phyloP scores from a whole-genome alignment of 2,113 vertebrate species.

The Choloepus hoffmanni region DNA sequence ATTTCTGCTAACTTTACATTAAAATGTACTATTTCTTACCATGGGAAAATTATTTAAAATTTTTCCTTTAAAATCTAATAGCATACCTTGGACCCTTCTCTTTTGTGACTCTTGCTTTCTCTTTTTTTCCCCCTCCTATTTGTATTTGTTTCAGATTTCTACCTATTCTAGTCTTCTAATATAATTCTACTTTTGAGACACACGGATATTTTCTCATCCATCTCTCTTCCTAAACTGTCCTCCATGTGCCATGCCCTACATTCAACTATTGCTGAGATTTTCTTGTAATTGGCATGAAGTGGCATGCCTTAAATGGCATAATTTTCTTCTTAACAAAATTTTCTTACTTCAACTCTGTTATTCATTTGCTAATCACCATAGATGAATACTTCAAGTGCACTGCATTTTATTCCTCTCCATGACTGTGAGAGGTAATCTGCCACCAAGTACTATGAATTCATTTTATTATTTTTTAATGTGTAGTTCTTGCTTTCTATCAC shows the following conservation, averaged over 20 bases:
- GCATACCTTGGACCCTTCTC: neutral
- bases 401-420: neutral
- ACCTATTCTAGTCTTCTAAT: neutral
- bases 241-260: neutral
- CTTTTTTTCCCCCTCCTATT: neutral
- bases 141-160: neutral
- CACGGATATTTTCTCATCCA: neutral
- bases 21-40: neutral
- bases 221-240: neutral
- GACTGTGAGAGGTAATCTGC: neutral
- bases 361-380: neutral
- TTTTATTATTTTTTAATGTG: neutral
- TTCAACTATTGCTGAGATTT: neutral
- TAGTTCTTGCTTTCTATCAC: neutral
- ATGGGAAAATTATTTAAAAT: neutral
- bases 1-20: neutral
- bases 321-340: neutral
- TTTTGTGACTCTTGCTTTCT: neutral
- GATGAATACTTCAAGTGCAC: neutral
- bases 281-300: neutral
- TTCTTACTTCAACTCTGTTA: neutral
- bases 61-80: neutral
- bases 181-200: neutral
- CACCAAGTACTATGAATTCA: neutral
- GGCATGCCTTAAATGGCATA: neutral